Conservation (phyloP, 1,140 invertebrate species). For the Sweltsa coloradensis region DNA sequence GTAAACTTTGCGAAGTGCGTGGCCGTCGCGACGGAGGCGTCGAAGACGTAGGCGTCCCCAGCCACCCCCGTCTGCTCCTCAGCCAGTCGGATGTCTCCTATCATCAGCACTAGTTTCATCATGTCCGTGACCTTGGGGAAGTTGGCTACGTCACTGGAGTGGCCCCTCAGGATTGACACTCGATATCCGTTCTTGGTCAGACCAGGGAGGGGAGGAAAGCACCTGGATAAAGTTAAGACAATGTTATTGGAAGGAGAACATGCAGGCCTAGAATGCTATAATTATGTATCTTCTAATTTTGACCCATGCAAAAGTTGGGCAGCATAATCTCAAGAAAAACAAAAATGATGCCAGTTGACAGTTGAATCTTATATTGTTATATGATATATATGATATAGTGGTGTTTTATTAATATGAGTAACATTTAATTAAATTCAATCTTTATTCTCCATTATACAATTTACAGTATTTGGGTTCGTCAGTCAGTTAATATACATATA, state of each 20-base stretch:
- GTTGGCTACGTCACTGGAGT: conserved; percentile 31
- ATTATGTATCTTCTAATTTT: too few relatives aligned
- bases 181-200: conserved; percentile 62
- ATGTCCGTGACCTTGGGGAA: conserved; percentile 43
- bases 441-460: too few relatives aligned
- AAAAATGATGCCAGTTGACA: too few relatives aligned
- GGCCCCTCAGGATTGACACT: conserved; percentile 53
- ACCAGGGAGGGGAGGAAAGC: conserved; percentile 62
- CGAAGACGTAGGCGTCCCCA: conserved; percentile 67
- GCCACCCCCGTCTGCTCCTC: conserved; percentile 59
- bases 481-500: too few relatives aligned
- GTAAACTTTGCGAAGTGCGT: conserved; percentile 64
- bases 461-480: too few relatives aligned
- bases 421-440: too few relatives aligned
- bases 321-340: too few relatives aligned
- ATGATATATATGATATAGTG: too few relatives aligned
- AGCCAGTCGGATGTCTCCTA: conserved; percentile 61
- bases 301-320: too few relatives aligned
- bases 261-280: too few relatives aligned
- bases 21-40: conserved; percentile 58
- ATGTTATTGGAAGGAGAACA: not conserved
- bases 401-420: too few relatives aligned
- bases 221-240: conserved; percentile 40
- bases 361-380: too few relatives aligned
- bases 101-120: conserved; percentile 70